These are phyloP conservation scores for Malurus splendens DNA, from an alignment of 2,797 vertebrate species.

Conservation along the genomic window DNA sequence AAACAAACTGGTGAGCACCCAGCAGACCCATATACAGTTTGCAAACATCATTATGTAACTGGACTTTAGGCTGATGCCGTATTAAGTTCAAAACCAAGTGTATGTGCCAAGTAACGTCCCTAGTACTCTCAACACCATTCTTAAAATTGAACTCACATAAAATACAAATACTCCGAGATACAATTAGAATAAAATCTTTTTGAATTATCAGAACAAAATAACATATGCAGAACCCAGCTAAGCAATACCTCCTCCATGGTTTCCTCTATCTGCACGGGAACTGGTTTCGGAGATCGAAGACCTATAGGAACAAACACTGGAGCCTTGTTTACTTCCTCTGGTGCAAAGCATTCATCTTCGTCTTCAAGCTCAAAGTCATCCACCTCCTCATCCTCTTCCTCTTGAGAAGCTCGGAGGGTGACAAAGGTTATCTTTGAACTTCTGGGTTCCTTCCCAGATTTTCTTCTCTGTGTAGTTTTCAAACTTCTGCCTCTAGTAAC, in stretches of 20 bases:
- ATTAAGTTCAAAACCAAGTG: background rate
- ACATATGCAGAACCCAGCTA: background rate
- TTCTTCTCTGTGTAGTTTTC: constrained; percentile 48
- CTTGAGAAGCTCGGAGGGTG: constrained; percentile 81
- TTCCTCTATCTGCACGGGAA: constrained; percentile 83
- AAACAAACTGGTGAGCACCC: background rate
- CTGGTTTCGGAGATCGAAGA: constrained; percentile 77
- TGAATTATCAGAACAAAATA: background rate
- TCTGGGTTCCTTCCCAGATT: constrained; percentile 63
- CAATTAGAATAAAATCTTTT: background rate
- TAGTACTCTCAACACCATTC: background rate
- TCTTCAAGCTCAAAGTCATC: constrained; percentile 69
- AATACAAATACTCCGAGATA: background rate
- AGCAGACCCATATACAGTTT: background rate
- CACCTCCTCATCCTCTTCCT: constrained; percentile 68
- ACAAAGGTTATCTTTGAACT: constrained; percentile 75
- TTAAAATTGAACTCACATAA: background rate
- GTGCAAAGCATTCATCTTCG: constrained; percentile 67
- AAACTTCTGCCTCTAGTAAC: constrained; percentile 51
- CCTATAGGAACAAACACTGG: constrained; percentile 83
- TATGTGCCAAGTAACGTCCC: background rate
- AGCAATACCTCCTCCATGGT: constrained; percentile 87
- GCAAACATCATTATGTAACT: background rate
- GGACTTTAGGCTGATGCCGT: background rate
- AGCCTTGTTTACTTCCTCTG: constrained; percentile 78